Percentiles rank a stretch among this genome's conserved stretches.
Evolutionary conservation across 1,140 invertebrate genomes (phyloP).

Genomic region (Thereuonema tuberculata): DNA sequence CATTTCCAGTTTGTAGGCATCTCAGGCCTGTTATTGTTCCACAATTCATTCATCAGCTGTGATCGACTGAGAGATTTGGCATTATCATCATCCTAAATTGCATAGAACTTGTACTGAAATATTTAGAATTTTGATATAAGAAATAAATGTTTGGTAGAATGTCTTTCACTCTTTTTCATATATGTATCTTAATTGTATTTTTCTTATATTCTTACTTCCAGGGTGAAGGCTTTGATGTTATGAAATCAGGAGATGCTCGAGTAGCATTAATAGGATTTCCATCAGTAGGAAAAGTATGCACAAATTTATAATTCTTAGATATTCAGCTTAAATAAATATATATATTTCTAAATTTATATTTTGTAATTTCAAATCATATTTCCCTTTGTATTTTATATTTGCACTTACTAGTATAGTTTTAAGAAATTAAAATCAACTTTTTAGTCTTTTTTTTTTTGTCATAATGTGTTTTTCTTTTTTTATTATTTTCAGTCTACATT

Average conservation of each 20-base stretch:
- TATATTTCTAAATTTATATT: background rate
- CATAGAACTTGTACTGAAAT: too few species aligned
- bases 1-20: too few species aligned
- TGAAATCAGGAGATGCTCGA: conserved; percentile 97
- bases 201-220: too few species aligned
- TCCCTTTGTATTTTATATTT: background rate
- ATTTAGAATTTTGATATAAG: too few species aligned
- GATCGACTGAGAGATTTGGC: too few species aligned
- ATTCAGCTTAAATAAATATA: conserved; percentile 1
- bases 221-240: conserved; percentile 98
- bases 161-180: too few species aligned
- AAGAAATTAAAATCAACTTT: background rate
- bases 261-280: conserved; percentile 97
- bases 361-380: background rate
- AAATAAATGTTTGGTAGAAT: too few species aligned
- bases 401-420: background rate
- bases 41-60: too few species aligned
- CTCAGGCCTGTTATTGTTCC: too few species aligned
- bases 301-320: background rate
- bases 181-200: too few species aligned
- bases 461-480: background rate
- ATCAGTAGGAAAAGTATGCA: conserved; percentile 71
- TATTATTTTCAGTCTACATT: conserved; percentile 69
- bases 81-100: too few species aligned
- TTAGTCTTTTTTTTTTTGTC: background rate